A percentile compares a stretch with the other conserved stretches of the same genome.
phyloP scores from a whole-genome alignment of 2,888 invertebrate species.

The Hofmannophila pseudospretella region DNA sequence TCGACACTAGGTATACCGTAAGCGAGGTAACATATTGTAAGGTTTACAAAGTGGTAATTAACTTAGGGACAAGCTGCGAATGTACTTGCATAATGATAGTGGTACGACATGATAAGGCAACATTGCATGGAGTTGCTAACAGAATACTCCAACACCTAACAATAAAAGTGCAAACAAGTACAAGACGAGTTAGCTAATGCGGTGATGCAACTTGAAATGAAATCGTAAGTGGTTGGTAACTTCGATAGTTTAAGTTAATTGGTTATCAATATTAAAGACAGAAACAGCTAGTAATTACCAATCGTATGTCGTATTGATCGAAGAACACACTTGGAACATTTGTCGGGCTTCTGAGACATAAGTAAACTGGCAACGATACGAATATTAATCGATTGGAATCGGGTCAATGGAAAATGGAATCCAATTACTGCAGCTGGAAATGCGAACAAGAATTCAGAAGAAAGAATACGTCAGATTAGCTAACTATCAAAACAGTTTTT shows the following conservation, averaged over 20 bases:
- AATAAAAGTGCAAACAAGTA: background rate
- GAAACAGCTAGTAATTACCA: too few relatives aligned
- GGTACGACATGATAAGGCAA: background rate
- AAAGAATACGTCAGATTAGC: too few relatives aligned
- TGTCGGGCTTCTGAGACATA: slow-evolving; percentile 19
- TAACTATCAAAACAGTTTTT: too few relatives aligned
- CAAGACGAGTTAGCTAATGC: slow-evolving; percentile 1
- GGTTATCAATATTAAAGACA: too few relatives aligned
- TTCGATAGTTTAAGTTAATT: too few relatives aligned
- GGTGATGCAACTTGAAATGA: background rate
- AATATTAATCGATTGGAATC: slow-evolving; percentile 20
- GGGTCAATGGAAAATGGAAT: slow-evolving; percentile 28
- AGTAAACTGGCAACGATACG: slow-evolving; percentile 7
- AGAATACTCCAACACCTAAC: background rate
- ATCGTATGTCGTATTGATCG: background rate
- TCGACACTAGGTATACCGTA: too few relatives aligned
- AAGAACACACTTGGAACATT: slow-evolving; percentile 9
- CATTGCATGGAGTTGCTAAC: background rate
- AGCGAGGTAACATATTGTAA: too few relatives aligned
- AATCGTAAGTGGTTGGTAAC: background rate
- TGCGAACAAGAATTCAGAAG: too few relatives aligned
- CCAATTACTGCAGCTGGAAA: too few relatives aligned
- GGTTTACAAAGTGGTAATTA: too few relatives aligned
- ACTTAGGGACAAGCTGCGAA: too few relatives aligned
- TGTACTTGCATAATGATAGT: too few relatives aligned